These are phyloP conservation scores for Drosophila emarginata DNA, from an alignment of 2,888 invertebrate species.

Conservation along the genomic window DNA sequence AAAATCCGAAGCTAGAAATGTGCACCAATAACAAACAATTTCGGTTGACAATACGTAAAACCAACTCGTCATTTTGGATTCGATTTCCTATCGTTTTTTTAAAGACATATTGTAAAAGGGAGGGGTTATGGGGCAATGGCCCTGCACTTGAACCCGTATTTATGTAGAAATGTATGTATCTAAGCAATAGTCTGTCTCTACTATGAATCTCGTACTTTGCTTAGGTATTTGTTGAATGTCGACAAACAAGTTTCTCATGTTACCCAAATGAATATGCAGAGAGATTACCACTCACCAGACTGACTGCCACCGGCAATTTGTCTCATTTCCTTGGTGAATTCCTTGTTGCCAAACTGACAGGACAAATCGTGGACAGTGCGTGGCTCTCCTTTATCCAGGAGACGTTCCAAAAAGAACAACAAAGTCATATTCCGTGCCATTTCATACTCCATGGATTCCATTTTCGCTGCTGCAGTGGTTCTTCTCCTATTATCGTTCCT, in stretches of 20 bases:
- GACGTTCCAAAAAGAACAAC: slow-evolving; percentile 98
- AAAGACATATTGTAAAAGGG: neutral
- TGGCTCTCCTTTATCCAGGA: slow-evolving; percentile 97
- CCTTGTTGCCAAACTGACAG: slow-evolving; percentile 99
- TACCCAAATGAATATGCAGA: neutral
- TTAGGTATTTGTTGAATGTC: neutral
- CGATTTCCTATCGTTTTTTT: slow-evolving; percentile 20
- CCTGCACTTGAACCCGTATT: slow-evolving; percentile 59
- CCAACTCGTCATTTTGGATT: slow-evolving; percentile 23
- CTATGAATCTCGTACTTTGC: slow-evolving; percentile 26
- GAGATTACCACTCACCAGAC: slow-evolving; percentile 86
- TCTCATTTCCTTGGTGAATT: slow-evolving; percentile 99
- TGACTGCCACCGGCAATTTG: slow-evolving; percentile 98
- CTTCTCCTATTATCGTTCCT: slow-evolving; percentile 28
- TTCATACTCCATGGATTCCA: slow-evolving; percentile 98
- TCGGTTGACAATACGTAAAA: slow-evolving; percentile 38
- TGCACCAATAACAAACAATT: slow-evolving; percentile 41
- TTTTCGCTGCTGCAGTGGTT: slow-evolving; percentile 75
- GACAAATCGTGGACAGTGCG: slow-evolving; percentile 98
- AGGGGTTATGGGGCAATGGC: slow-evolving; percentile 48
- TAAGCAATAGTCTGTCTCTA: slow-evolving; percentile 52
- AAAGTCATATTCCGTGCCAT: slow-evolving; percentile 96
- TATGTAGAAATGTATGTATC: too few species aligned
- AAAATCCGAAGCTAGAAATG: neutral
- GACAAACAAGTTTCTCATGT: neutral